Base-by-base conservation (phyloP, 2,888 invertebrate species). In the Microctonus hyperodae region DNA sequence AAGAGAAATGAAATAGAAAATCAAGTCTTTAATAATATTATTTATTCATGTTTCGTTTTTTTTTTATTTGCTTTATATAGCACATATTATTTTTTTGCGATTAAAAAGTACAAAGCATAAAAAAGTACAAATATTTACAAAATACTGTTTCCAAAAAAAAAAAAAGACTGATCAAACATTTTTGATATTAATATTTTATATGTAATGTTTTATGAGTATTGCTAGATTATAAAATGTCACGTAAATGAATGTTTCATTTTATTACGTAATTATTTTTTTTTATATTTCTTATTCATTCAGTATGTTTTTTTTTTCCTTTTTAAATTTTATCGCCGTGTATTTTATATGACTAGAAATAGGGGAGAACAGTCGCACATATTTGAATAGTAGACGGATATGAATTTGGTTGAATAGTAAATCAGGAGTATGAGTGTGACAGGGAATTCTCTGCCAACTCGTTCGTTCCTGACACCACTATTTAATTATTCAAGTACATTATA, bases 41-140 rank as follows among this genome's bases (percentile, higher is more conserved):
- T 69, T n/a, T 68, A 71, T 71, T 77, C 74, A 74, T 74, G 73
- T 71, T 62, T 31, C 70, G n/a, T n/a, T n/a, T n/a, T n/a, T n/a
- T n/a, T n/a, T n/a, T n/a, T n/a, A n/a, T n/a, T n/a, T n/a, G n/a
- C n/a, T n/a, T n/a, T n/a, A 73, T 72, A 69, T 75, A 75, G 71
- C 76, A 75, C 72, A 75, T 76, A 74, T 73, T 72, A 73, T 70
- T 70, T 44, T 44, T 4, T n/a, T 5, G 73, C 71, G 75, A 74
- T 76, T 73, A 65, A 71, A 74, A 76, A 76, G 75, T 77, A 76
- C 74, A 73, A 74, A 69, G 51, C 74, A 73, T 75, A 80, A 79
- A 80, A 80, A 80, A 80, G 79, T 80, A 80, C 76, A 80, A 79
- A 80, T 80, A 80, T 80, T 80, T 80, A 80, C 80, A 80, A 79